These are phyloP conservation scores for Encarsia formosa DNA, from an alignment of 2,888 invertebrate species.

Conservation along the genomic window DNA sequence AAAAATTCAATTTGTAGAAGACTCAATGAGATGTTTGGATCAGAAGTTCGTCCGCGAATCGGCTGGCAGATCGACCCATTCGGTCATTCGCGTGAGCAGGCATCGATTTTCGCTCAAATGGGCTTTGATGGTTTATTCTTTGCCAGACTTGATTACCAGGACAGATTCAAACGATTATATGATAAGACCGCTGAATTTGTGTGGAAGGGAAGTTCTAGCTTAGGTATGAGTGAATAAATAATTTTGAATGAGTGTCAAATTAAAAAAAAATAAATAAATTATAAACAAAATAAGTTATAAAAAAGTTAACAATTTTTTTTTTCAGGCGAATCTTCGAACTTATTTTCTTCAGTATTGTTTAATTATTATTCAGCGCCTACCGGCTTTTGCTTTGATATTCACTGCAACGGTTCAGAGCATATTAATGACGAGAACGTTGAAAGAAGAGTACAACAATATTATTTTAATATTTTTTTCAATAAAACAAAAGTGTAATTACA, in stretches of 20 bases:
- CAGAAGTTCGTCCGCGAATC: slow-evolving; percentile 68
- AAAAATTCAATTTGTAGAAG: slow-evolving; percentile 36
- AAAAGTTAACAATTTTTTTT: background rate
- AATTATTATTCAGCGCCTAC: slow-evolving; percentile 81
- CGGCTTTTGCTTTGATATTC: slow-evolving; percentile 89
- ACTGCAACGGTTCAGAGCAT: slow-evolving; percentile 78
- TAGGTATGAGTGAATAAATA: no score
- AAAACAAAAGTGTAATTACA: slow-evolving; percentile 11
- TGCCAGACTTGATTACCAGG: slow-evolving; percentile 83
- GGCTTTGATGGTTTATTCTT: slow-evolving; percentile 86
- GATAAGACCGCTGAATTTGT: slow-evolving; percentile 74
- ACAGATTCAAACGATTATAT: slow-evolving; percentile 62
- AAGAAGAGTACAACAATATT: slow-evolving; percentile 56
- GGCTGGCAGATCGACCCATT: slow-evolving; percentile 86
- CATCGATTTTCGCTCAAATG: slow-evolving; percentile 70
- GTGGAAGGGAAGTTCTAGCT: slow-evolving; percentile 72
- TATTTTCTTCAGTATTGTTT: slow-evolving; percentile 81
- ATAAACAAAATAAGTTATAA: background rate
- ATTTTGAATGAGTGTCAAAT: no score
- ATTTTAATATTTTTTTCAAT: background rate
- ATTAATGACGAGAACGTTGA: no score
- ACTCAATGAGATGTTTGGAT: slow-evolving; percentile 64
- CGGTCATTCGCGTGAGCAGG: slow-evolving; percentile 83
- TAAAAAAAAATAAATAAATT: background rate
- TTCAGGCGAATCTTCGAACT: slow-evolving; percentile 60